Conservation (phyloP, 2,888 invertebrate genomes). For the Belgica antarctica region DNA sequence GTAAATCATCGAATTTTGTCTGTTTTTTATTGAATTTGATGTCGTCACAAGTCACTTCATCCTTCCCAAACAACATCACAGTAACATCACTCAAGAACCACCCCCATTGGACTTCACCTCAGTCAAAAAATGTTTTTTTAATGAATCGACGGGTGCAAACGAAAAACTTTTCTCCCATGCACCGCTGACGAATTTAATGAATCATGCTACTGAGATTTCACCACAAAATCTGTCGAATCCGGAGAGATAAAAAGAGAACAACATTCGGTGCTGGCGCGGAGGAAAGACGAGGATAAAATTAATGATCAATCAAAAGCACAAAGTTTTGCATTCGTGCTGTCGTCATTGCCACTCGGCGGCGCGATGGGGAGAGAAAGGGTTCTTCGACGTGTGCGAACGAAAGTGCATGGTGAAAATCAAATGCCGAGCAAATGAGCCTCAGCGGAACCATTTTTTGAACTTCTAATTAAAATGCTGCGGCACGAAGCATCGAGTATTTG, state of each 20-base stretch:
- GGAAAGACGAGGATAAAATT: conserved; percentile 29
- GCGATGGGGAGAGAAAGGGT: conserved; percentile 22
- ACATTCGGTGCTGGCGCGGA: neutral
- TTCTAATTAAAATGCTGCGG: conserved; percentile 43
- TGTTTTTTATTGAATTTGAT: too few species aligned
- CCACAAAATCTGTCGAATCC: neutral
- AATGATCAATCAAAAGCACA: conserved; percentile 38
- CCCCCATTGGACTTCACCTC: too few species aligned
- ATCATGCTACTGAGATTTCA: conserved; percentile 6
- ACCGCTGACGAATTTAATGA: conserved; percentile 15
- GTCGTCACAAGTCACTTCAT: too few species aligned
- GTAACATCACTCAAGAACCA: too few species aligned
- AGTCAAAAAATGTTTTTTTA: conserved; percentile 11
- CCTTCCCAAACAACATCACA: too few species aligned
- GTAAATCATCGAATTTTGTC: too few species aligned
- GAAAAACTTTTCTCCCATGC: neutral
- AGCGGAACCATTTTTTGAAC: conserved; percentile 11
- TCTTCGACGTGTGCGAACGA: conserved; percentile 30
- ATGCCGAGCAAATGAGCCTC: conserved; percentile 15
- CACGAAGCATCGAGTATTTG: conserved; percentile 40
- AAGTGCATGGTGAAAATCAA: conserved; percentile 25
- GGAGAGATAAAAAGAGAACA: neutral
- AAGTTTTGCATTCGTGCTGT: conserved; percentile 6
- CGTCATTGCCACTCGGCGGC: neutral
- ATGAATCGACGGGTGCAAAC: conserved; percentile 9